Base-by-base conservation (phyloP, 2,888 invertebrate genomes). In the Gasteruption jaculator region DNA sequence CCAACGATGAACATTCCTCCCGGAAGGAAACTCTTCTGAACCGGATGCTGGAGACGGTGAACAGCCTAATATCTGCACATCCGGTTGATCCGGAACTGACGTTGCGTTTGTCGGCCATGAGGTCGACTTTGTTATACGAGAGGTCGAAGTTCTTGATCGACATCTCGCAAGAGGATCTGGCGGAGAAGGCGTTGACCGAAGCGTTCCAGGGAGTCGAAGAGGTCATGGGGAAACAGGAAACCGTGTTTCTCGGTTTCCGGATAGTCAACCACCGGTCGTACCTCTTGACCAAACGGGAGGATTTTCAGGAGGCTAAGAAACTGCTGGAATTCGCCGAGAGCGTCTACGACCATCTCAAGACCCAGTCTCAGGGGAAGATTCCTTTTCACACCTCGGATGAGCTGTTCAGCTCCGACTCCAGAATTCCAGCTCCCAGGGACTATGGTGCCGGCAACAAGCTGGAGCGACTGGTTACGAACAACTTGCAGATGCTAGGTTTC, bases 401-500 rank as follows among this genome's bases (percentile, higher is more conserved):
- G 51, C 59, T 81, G 24, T 80, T 80, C 57, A 65, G 65, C 73
- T 25, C 71, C 69, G 36, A 62, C 68, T 24, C 68, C 74, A 5
- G 71, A 71, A n/a, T n/a, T n/a, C n/a, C n/a, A n/a, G n/a, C n/a
- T n/a, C n/a, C n/a, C n/a, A n/a, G n/a, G n/a, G n/a, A n/a, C n/a
- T n/a, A n/a, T n/a, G n/a, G n/a, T n/a, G n/a, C n/a, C 46, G 73
- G 73, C 2, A 71, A 71, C 35, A 78, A 78, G 61, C 71, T 81
- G 14, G 77, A 79, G 50, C 77, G 76, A 55, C 65, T 81, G 3
- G 73, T 77, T 22, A 77, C 79, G 1, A 81, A 79, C 54, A 81
- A 81, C 54, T 69, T 80, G 38, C 80, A 80, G 54, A 80, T 81
- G 78, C 72, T 80, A 54, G 76, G 77, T 3, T 80, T 78, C 70